Evolutionary conservation across 2,797 vertebrate species (phyloP), one percentile per base, ranked within the genome.

Genomic region (Erpetoichthys calabaricus): DNA sequence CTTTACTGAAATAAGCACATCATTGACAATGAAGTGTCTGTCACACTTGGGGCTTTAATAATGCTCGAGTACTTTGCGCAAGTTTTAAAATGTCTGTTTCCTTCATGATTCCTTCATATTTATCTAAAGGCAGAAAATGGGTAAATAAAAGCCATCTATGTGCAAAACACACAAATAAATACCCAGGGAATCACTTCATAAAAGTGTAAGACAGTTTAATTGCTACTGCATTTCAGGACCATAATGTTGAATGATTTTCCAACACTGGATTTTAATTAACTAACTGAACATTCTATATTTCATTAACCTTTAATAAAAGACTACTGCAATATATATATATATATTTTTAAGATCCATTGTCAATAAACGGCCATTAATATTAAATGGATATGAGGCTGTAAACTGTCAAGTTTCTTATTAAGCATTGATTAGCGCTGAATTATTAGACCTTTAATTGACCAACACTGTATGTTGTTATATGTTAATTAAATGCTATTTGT

Each of bases 361-460:
- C 47, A 49, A n/a, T 49, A 49, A 3, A 49, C 47, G 59, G 53
- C 55, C 55, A 61, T 25, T 64, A 49, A 10, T 57, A 47, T 8
- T 55, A 50, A 7, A 49, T 49, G 4, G 7, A 47, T 61, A 56
- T 42, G 25, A 25, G 25, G 25, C 42, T 55, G 44, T 45, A n/a
- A 5, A 44, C 42, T 51, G 49, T 43, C 49, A 53, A 25, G 47
- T 55, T 57, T 55, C 57, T 51, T 9, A 58, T 25, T 55, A 55
- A 57, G 50, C 61, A 56, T 59, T 58, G 55, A 59, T 67, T 57
- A 59, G 54, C 6, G 44, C 52, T 51, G 49, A 65, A 60, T 57
- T 56, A 63, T 63, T 59, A 57, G 62, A 63, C 63, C 60, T 62
- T 51, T 67, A 64, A 67, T 62, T 64, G 67, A 63, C 57, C 46